Conservation (phyloP, 2,113 vertebrate genomes). For the Gallinago media region DNA sequence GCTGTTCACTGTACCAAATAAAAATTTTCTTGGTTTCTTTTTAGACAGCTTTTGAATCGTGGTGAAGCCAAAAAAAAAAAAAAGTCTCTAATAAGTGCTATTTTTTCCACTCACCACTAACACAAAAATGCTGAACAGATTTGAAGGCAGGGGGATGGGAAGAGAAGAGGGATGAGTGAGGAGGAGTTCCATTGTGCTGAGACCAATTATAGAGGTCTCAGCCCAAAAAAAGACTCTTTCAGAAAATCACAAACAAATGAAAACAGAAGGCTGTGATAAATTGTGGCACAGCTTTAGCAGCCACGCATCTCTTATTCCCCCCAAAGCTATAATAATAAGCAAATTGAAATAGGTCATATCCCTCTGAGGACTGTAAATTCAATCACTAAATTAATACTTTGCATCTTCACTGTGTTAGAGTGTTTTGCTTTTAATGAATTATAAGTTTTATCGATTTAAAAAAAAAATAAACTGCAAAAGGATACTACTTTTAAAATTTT, state of each 20-base stretch:
- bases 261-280: conserved; percentile 54
- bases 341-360: conserved; percentile 4
- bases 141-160: conserved; percentile 48
- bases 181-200: conserved; percentile 62
- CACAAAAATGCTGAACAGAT: conserved; percentile 38
- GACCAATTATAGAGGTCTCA: conserved; percentile 67
- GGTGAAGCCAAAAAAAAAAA: neutral
- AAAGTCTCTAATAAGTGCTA: neutral
- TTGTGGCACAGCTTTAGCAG: neutral
- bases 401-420: neutral
- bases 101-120: conserved; percentile 31
- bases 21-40: conserved; percentile 18
- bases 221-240: conserved; percentile 58
- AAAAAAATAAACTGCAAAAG: neutral
- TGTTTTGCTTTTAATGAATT: neutral
- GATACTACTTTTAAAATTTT: neutral
- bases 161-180: conserved; percentile 43
- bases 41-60: conserved; percentile 11
- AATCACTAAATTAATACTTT: neutral
- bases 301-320: neutral
- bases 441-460: neutral
- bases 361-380: conserved; percentile 1
- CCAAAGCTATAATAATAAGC: neutral
- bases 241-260: conserved; percentile 58
- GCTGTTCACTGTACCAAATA: conserved; percentile 11